A percentile compares a stretch with the other conserved stretches of the same genome.
Conservation (phyloP, 2,888 invertebrate species). For the Anagyrus pseudococci region DNA sequence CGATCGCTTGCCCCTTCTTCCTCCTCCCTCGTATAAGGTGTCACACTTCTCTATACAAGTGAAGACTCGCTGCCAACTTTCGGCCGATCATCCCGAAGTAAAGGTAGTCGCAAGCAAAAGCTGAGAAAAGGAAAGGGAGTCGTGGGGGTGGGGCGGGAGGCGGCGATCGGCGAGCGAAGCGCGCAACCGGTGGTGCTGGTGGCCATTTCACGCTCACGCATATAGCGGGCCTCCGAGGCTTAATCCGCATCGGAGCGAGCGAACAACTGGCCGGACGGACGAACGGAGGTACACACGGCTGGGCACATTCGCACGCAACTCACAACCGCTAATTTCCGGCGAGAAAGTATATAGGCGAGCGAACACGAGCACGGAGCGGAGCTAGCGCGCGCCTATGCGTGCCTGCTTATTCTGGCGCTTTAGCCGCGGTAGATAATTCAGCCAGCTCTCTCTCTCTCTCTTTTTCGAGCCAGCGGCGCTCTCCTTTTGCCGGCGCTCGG, state of each 20-base stretch:
- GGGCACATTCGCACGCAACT: background rate
- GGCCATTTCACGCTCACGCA: too few relatives aligned
- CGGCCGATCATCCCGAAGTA: background rate
- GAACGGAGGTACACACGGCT: background rate
- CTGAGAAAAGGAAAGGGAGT: background rate
- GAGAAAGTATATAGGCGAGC: background rate
- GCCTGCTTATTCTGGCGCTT: background rate
- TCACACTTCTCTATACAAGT: too few relatives aligned
- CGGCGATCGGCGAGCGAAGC: too few relatives aligned
- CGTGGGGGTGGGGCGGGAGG: constrained; percentile 2
- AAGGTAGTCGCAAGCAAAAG: background rate
- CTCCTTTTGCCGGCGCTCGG: too few relatives aligned
- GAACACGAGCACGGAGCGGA: background rate
- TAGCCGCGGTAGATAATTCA: background rate
- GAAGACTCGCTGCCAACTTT: too few relatives aligned
- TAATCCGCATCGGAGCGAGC: background rate
- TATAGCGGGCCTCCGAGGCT: too few relatives aligned
- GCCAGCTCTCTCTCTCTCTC: background rate
- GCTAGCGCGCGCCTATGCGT: background rate
- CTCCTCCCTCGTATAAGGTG: too few relatives aligned
- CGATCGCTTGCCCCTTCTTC: background rate
- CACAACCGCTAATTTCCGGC: constrained; percentile 26
- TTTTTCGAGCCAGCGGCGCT: too few relatives aligned
- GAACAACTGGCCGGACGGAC: constrained; percentile 3
- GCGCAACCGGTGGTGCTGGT: too few relatives aligned